A percentile compares a stretch with the other conserved stretches of the same genome.
These are phyloP conservation scores for Eretmochelys imbricata DNA, from an alignment of 2,113 vertebrate species.

Conservation along the genomic window DNA sequence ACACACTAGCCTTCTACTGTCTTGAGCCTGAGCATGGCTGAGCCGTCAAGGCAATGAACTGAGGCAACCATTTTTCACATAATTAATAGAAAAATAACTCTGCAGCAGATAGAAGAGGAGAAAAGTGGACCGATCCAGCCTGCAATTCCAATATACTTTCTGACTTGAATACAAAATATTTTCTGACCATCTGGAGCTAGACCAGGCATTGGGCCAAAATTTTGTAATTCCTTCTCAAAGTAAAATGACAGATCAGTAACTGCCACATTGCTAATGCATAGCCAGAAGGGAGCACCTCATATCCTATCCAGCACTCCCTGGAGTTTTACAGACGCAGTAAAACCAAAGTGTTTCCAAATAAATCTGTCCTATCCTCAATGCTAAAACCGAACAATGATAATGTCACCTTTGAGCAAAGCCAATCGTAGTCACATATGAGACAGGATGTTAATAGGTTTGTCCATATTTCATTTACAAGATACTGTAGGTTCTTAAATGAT, in stretches of 20 bases:
- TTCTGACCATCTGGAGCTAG: slow-evolving; percentile 69
- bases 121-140: slow-evolving; percentile 39
- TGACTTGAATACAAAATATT: slow-evolving; percentile 48
- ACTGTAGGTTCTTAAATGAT: not conserved
- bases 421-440: rapidly evolving
- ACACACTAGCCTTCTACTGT: not conserved
- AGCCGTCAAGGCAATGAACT: not conserved
- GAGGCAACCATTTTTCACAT: not conserved
- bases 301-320: slow-evolving; percentile 10
- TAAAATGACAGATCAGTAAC: slow-evolving; percentile 56
- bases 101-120: not conserved
- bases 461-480: not conserved
- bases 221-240: slow-evolving; percentile 70
- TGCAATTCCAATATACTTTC: slow-evolving; percentile 32
- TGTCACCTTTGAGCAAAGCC: not conserved
- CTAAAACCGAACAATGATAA: not conserved
- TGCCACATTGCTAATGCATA: slow-evolving; percentile 71
- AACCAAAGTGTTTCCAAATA: slow-evolving; percentile 3
- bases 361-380: not conserved
- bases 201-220: slow-evolving; percentile 75
- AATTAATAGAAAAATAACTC: slow-evolving; percentile 5
- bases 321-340: slow-evolving; percentile 18
- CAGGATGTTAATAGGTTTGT: not conserved
- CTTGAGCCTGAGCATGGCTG: not conserved
- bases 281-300: slow-evolving; percentile 48